These are phyloP conservation scores for Drosophila lacertosa DNA, from an alignment of 1,140 invertebrate genomes.

Conservation along the genomic window DNA sequence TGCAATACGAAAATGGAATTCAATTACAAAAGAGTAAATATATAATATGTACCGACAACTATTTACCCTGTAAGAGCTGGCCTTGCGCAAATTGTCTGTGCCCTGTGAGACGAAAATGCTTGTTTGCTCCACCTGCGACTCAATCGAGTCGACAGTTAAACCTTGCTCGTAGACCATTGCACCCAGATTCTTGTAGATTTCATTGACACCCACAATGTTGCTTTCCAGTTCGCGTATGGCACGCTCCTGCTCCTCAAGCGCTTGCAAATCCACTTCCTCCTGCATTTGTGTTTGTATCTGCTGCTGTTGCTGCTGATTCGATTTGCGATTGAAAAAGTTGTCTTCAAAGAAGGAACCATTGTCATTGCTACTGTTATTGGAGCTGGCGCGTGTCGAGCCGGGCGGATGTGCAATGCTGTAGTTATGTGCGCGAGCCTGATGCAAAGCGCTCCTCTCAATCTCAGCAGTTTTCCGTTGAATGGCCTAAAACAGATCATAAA, in stretches of 20 bases:
- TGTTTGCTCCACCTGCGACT: constrained; percentile 97
- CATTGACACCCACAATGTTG: constrained; percentile 97
- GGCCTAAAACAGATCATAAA: constrained; percentile 53
- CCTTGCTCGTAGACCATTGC: constrained; percentile 98
- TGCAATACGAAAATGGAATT: constrained; percentile 84
- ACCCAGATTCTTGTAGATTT: constrained; percentile 99
- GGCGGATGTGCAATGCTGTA: constrained; percentile 80
- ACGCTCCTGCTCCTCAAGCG: constrained; percentile 95
- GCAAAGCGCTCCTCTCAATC: constrained; percentile 78
- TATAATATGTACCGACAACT: constrained; percentile 44
- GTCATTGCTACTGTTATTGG: constrained; percentile 61
- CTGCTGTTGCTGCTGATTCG: constrained; percentile 85
- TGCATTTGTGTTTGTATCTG: constrained; percentile 89
- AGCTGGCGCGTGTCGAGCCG: constrained; percentile 61
- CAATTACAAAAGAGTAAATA: not conserved
- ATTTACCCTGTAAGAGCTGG: constrained; percentile 90
- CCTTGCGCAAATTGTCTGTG: constrained; percentile 91
- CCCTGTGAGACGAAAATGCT: constrained; percentile 93
- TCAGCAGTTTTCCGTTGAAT: constrained; percentile 83
- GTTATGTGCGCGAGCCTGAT: constrained; percentile 75
- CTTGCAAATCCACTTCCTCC: constrained; percentile 92
- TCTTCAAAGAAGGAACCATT: constrained; percentile 80
- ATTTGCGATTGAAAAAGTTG: constrained; percentile 83
- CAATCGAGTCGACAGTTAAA: constrained; percentile 98
- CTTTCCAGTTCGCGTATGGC: constrained; percentile 95